Percentiles rank a stretch among this genome's conserved stretches.
phyloP scores from a whole-genome alignment of 2,113 vertebrate genomes.

The Odontesthes bonariensis region DNA sequence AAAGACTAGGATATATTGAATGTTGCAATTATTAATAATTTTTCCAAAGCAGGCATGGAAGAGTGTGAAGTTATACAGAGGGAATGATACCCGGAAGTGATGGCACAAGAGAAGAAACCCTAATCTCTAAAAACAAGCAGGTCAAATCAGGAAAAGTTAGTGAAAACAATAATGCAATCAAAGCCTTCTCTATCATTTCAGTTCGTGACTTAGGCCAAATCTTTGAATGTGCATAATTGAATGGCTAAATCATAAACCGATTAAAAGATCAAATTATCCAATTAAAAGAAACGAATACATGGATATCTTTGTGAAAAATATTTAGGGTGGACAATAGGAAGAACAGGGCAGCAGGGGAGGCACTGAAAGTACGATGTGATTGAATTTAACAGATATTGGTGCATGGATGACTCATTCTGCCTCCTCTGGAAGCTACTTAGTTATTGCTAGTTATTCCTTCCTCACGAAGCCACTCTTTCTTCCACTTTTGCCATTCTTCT shows the following conservation, averaged over 20 bases:
- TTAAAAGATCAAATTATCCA: constrained; percentile 16
- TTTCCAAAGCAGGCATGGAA: constrained; percentile 25
- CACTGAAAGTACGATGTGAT: constrained; percentile 35
- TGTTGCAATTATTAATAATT: constrained; percentile 20
- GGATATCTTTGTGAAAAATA: not conserved
- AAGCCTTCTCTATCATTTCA: constrained; percentile 1
- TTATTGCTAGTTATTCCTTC: constrained; percentile 10
- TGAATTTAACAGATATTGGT: constrained; percentile 40
- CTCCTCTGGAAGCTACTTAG: constrained; percentile 34
- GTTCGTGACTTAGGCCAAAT: constrained; percentile 3
- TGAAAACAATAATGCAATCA: constrained; percentile 9
- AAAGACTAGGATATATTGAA: constrained; percentile 14
- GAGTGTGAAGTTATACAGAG: constrained; percentile 14
- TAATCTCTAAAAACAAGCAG: constrained; percentile 20
- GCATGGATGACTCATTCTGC: constrained; percentile 50
- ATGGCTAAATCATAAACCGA: constrained; percentile 42
- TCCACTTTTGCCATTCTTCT: constrained; percentile 7
- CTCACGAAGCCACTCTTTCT: constrained; percentile 5
- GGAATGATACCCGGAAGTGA: constrained; percentile 34
- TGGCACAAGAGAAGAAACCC: constrained; percentile 36
- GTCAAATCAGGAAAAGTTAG: not conserved
- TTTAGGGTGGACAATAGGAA: constrained; percentile 37
- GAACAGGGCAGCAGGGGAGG: constrained; percentile 14
- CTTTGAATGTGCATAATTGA: constrained; percentile 46
- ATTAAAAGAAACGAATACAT: constrained; percentile 58